A percentile compares a stretch with the other conserved stretches of the same genome.
Evolutionary conservation across 2,797 vertebrate genomes (phyloP).

Genomic region (Fistularia tabacaria): DNA sequence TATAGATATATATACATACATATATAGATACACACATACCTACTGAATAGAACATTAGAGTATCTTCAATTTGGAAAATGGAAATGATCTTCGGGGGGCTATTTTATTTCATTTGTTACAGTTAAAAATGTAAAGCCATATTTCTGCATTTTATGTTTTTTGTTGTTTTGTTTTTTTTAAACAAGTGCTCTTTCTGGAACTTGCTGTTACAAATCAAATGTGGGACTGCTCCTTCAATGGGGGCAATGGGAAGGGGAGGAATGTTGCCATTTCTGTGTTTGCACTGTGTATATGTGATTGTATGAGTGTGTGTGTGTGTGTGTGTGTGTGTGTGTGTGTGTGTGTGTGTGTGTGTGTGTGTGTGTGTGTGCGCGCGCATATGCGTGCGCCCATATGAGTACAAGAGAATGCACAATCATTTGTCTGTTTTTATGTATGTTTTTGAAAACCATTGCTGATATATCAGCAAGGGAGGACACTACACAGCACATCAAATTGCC

Average conservation of each 20-base stretch:
- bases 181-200: conserved; percentile 82
- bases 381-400: conserved; percentile 30
- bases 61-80: conserved; percentile 43
- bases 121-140: conserved; percentile 80
- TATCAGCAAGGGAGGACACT: conserved; percentile 47
- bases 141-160: conserved; percentile 63
- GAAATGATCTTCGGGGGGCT: conserved; percentile 29
- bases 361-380: conserved; percentile 46
- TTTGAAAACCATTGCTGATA: conserved; percentile 52
- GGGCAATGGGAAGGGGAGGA: conserved; percentile 19
- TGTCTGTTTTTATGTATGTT: conserved; percentile 49
- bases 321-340: conserved; percentile 57
- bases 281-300: conserved; percentile 49
- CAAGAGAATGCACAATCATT: conserved; percentile 40
- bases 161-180: conserved; percentile 41
- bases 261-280: conserved; percentile 65
- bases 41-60: conserved; percentile 49
- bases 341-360: conserved; percentile 30
- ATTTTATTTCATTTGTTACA: conserved; percentile 65
- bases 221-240: conserved; percentile 58
- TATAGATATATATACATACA: too few species aligned
- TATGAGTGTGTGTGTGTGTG: conserved; percentile 57
- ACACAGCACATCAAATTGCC: conserved; percentile 47
- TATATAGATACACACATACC: conserved; percentile 7
- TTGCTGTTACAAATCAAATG: conserved; percentile 78